These are phyloP conservation scores for Unio pictorum DNA, from an alignment of 2,888 invertebrate species.

Conservation along the genomic window DNA sequence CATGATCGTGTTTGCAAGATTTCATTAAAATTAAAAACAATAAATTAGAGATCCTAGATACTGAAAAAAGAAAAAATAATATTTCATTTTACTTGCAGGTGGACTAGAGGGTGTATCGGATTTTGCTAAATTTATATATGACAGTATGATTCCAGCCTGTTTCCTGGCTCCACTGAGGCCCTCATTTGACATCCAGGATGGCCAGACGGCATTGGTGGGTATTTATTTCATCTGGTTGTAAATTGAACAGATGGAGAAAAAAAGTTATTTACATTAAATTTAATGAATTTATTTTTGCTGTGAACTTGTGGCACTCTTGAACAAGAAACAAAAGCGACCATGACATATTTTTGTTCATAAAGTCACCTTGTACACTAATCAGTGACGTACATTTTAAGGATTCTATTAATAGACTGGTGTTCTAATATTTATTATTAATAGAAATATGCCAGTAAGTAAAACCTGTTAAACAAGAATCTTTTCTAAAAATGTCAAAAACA, in stretches of 20 bases:
- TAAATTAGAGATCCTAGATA: not conserved
- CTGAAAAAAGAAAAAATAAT: too few relatives aligned
- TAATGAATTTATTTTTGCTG: not conserved
- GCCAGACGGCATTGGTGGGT: constrained; percentile 72
- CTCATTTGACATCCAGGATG: constrained; percentile 74
- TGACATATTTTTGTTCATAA: too few relatives aligned
- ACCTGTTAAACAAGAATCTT: too few relatives aligned
- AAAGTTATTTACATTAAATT: not conserved
- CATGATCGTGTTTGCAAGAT: not conserved
- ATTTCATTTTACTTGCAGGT: constrained; percentile 42
- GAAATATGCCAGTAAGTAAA: too few relatives aligned
- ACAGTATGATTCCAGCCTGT: constrained; percentile 74
- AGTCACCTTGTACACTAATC: too few relatives aligned
- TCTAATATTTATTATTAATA: too few relatives aligned
- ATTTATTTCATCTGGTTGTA: not conserved
- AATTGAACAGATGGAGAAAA: not conserved
- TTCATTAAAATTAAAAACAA: not conserved
- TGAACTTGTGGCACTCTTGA: too few relatives aligned
- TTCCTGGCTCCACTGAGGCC: constrained; percentile 74
- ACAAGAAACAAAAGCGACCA: too few relatives aligned
- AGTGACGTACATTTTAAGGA: too few relatives aligned
- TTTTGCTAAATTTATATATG: constrained; percentile 74
- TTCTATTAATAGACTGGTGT: too few relatives aligned
- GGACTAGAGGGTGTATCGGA: constrained; percentile 71
- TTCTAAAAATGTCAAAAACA: too few relatives aligned